Conservation (phyloP, 2,113 vertebrate genomes). For the Notechis scutatus region DNA sequence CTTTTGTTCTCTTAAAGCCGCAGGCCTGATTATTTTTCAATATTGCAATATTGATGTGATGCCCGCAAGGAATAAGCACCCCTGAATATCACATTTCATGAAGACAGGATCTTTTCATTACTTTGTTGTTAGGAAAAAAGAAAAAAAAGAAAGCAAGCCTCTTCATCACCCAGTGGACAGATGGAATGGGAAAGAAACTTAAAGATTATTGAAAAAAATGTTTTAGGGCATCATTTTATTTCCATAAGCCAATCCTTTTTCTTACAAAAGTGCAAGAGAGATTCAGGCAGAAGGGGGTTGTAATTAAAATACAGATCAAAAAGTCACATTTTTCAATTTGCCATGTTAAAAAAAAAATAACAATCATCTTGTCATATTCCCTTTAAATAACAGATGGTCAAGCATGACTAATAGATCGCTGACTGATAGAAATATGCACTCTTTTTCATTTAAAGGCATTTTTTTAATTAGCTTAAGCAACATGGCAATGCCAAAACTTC, state of each 20-base stretch:
- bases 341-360: slow-evolving; percentile 74
- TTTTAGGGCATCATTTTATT: slow-evolving; percentile 45
- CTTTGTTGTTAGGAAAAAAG: background rate
- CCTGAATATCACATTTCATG: background rate
- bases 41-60: background rate
- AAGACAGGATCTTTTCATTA: background rate
- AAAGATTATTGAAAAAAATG: background rate
- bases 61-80: background rate
- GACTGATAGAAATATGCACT: slow-evolving; percentile 71
- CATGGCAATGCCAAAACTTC: slow-evolving; percentile 46
- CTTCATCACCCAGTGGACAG: background rate
- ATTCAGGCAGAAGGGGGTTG: slow-evolving; percentile 66
- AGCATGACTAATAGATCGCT: slow-evolving; percentile 76
- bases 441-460: slow-evolving; percentile 64
- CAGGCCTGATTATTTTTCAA: background rate
- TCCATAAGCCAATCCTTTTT: slow-evolving; percentile 42
- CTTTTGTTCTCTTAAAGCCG: background rate
- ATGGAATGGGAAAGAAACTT: slow-evolving; percentile 24
- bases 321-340: slow-evolving; percentile 74
- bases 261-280: slow-evolving; percentile 60
- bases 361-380: slow-evolving; percentile 78
- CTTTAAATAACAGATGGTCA: slow-evolving; percentile 78
- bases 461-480: slow-evolving; percentile 62
- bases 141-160: background rate
- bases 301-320: slow-evolving; percentile 75